Conservation (phyloP, 2,113 vertebrate species). For the Bagarius yarrelli region DNA sequence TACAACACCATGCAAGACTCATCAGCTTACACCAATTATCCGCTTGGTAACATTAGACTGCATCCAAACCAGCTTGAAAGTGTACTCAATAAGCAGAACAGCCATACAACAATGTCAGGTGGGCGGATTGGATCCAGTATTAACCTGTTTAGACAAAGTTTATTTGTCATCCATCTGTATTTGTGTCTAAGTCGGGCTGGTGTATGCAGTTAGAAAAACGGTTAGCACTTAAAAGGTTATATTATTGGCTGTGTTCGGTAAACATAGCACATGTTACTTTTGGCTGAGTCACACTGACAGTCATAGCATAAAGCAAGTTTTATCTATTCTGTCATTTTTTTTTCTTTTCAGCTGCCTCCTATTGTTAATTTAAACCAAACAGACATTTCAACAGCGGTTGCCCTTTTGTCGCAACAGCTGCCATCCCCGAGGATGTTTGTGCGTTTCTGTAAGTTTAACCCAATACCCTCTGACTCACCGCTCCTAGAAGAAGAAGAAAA, state of each 20-base stretch:
- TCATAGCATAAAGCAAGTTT: conserved; percentile 24
- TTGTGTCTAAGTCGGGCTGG: conserved; percentile 4
- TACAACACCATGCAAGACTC: conserved; percentile 16
- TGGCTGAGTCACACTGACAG: conserved; percentile 25
- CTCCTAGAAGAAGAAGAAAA: conserved; percentile 21
- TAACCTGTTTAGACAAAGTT: neutral
- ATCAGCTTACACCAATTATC: conserved; percentile 29
- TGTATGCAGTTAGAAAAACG: conserved; percentile 11
- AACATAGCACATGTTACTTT: conserved; percentile 32
- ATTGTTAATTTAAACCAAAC: conserved; percentile 33
- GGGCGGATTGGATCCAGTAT: neutral
- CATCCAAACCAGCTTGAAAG: conserved; percentile 6
- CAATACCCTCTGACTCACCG: conserved; percentile 53
- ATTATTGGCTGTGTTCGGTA: conserved; percentile 38
- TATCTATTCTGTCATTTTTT: neutral
- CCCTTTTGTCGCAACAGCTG: conserved; percentile 52
- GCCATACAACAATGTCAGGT: neutral
- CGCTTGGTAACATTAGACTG: neutral
- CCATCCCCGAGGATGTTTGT: conserved; percentile 39
- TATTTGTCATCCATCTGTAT: conserved; percentile 8
- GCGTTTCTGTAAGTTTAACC: conserved; percentile 40
- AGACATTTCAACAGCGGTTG: conserved; percentile 37
- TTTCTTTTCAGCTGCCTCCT: conserved; percentile 15
- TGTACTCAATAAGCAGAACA: neutral
- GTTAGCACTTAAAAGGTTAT: conserved; percentile 20